Evolutionary conservation across 2,888 invertebrate genomes (phyloP), one percentile per base, ranked within the genome.

Genomic region (Apamea crenata): DNA sequence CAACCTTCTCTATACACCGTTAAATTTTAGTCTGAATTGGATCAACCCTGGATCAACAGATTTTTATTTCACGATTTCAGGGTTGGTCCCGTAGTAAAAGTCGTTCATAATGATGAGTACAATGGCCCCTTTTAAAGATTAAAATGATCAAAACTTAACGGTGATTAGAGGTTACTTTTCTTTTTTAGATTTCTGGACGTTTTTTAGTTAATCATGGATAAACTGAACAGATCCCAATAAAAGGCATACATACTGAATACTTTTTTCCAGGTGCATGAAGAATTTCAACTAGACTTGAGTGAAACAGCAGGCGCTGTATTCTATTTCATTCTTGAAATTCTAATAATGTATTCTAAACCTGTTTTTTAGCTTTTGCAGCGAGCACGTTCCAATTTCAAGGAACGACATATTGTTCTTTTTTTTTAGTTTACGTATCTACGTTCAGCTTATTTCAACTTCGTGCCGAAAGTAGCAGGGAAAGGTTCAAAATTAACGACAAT

Each of bases 401-500:
- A 56, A 50, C 29, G 5, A 36, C 1, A 40, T 16, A 47, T 47
- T 16, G 14, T n/a, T 66, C 3, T 66, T 66, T 2, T 8, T 66
- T 66, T 2, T 8, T n/a, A 67, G 18, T 40, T 67, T 18, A 67
- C 66, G 25, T 16, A 66, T 3, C 8, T 10, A 10, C 7, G 21
- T 29, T 36, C 18, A 68, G 12, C n/a, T 83, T 14, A 53, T 18
- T 69, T 6, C 6, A 12, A n/a, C 10, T 53, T 61, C 50, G 4
- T 21, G 36, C 12, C 16, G 47, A 67, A 47, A 32, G 10, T 25
- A 29, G 16, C 12, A 47, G 3, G 16, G 47, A 63, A 85, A 40
- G 63, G 50, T 81, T 65, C 5, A 63, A 81, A 50, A 69, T 69
- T 59, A 82, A 69, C 69, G 86, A 65, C 59, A 76, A 36, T 73